Conservation (phyloP, 2,113 vertebrate species). For the rabbit (Oryctolagus cuniculus) region mOryCun1.1 NC_091433.1:35637501-35638000, state of each 20-base stretch:
- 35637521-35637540: neutral
- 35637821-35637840: neutral
- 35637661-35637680: neutral
- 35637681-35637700: neutral
- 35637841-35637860: neutral
- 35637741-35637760: neutral
- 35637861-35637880: neutral
- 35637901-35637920: neutral
- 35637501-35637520: conserved; percentile 10
- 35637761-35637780: neutral
- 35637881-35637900: neutral
- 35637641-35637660: neutral
- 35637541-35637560: neutral
- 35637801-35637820: neutral
- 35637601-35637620: neutral
- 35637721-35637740: neutral
- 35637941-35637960: conserved; percentile 17
- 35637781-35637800: neutral
- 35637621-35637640: neutral
- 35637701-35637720: neutral
- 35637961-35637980: neutral
- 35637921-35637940: neutral
- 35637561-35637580: neutral
- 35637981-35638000: conserved; percentile 36
- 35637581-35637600: neutral